Evolutionary conservation across 2,888 invertebrate species (phyloP), one percentile per base, ranked within the genome.

Genomic region (Cerceris rybyensis): DNA sequence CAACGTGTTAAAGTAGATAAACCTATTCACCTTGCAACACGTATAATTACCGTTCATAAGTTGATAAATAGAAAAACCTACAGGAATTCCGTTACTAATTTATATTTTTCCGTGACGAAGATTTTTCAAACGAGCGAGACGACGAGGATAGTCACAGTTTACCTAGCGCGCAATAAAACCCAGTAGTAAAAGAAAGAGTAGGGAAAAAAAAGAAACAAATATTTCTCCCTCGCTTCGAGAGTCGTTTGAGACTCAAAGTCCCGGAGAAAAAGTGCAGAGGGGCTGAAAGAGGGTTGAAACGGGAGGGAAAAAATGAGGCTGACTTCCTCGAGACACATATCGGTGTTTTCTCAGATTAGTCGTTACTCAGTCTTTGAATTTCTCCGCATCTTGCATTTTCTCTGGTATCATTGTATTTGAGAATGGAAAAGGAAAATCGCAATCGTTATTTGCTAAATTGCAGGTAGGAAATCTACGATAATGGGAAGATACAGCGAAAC

Each of bases 41-140:
- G 4, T 2, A 28, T 2, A 28, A 28, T 28, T 1, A 28, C 28
- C 13, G 61, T 55, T 28, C 7, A 49, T 54, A 39, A 42, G 14
- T 16, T 50, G 49, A 17, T n/a, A n/a, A n/a, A n/a, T n/a, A n/a
- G n/a, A n/a, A 65, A 70, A 43, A 43, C 39, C 55, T 39, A 43
- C 69, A 28, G 65, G 70, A 75, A 78, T 57, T 66, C 70, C 8
- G 46, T 69, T 52, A 69, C 69, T 59, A 60, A 63, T 42, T 54
- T 57, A 13, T 41, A 28, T 72, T 49, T 63, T 68, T 69, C 41
- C 59, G 28, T 65, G 73, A 65, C 46, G 52, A 42, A 14, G 46
- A 54, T 14, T 73, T 28, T 17, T 14, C 46, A 61, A 70, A 77
- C 46, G 76, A 76, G 73, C 69, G 70, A 59, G 42, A 59, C 55